Conservation (phyloP, 2,113 vertebrate species). For the Zingel zingel region DNA sequence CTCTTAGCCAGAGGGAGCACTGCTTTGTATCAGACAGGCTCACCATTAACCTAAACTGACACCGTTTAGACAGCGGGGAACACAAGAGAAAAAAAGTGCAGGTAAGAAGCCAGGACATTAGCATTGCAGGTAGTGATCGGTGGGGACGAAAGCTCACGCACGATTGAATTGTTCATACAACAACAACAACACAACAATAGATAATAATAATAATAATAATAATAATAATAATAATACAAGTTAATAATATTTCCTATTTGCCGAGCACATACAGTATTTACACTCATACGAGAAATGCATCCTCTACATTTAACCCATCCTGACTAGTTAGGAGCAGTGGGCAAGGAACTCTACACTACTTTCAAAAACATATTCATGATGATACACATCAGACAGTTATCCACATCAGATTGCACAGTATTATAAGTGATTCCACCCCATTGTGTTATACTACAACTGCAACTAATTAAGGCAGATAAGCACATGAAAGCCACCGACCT, state of each 20-base stretch:
- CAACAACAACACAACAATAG: slow-evolving; percentile 17
- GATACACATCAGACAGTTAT: not conserved
- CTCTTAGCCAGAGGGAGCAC: slow-evolving; percentile 31
- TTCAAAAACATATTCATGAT: not conserved
- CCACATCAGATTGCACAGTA: not conserved
- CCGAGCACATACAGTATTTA: too few relatives aligned
- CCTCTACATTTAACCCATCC: too few relatives aligned
- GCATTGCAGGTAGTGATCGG: slow-evolving; percentile 27
- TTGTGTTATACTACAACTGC: not conserved
- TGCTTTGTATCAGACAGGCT: slow-evolving; percentile 53
- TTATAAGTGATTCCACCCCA: not conserved
- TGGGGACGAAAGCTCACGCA: slow-evolving; percentile 7
- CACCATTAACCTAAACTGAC: slow-evolving; percentile 60
- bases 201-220: slow-evolving; percentile 9
- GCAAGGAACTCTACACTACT: not conserved
- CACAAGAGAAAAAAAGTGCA: slow-evolving; percentile 20
- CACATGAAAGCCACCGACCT: not conserved
- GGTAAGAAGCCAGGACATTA: slow-evolving; percentile 33
- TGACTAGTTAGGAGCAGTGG: too few relatives aligned
- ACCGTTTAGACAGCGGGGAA: slow-evolving; percentile 53
- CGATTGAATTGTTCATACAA: slow-evolving; percentile 7
- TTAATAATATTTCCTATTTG: too few relatives aligned
- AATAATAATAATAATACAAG: too few relatives aligned
- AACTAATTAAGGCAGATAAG: slow-evolving; percentile 6
- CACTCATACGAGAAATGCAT: too few relatives aligned